Evolutionary conservation across 2,797 vertebrate species (phyloP).

Genomic region (Phoebastria nigripes): DNA sequence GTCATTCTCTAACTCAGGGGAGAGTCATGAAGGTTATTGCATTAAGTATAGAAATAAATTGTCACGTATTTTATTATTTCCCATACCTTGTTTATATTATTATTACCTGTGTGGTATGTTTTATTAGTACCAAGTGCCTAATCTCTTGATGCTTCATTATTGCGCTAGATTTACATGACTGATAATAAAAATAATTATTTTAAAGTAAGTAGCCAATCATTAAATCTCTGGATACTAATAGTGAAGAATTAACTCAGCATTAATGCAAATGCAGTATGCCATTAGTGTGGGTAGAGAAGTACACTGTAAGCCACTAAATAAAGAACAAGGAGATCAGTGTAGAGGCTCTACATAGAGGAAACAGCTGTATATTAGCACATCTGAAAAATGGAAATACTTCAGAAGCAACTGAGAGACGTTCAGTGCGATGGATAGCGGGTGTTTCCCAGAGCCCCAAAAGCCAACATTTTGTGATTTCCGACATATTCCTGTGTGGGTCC

Average conservation of each 20-base stretch:
- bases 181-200: constrained; percentile 23
- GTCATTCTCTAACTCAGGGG: neutral
- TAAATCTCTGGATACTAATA: neutral
- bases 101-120: neutral
- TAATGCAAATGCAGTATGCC: neutral
- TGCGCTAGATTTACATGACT: neutral
- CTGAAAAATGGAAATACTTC: neutral
- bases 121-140: neutral
- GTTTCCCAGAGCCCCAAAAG: neutral
- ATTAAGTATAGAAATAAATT: neutral
- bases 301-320: neutral
- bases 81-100: neutral
- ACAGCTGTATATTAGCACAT: neutral
- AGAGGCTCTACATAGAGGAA: neutral
- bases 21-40: neutral
- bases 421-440: accelerated
- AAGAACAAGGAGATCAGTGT: neutral
- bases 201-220: neutral
- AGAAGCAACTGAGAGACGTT: neutral
- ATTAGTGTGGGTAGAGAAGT: neutral
- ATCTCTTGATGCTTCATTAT: neutral
- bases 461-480: neutral
- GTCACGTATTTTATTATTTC: neutral
- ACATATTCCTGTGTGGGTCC: neutral
- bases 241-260: neutral